phyloP scores from a whole-genome alignment of 2,797 vertebrate species.

The Smutsia temminckii region DNA sequence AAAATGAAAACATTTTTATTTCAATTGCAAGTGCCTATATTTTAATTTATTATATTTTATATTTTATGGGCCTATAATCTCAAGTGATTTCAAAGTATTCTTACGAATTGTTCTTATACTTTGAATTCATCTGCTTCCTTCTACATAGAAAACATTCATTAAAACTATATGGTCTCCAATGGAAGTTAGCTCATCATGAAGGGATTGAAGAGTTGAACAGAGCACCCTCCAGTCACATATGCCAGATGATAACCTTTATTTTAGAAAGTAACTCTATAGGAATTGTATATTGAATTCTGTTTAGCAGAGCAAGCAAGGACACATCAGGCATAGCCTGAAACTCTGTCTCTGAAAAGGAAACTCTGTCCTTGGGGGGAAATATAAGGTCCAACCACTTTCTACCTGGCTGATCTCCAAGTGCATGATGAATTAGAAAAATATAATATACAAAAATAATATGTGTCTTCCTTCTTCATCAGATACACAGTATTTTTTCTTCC shows the following conservation, averaged over 20 bases:
- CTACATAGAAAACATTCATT: constrained; percentile 66
- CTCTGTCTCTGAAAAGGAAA: constrained; percentile 66
- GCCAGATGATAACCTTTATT: constrained; percentile 63
- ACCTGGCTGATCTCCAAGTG: constrained; percentile 71
- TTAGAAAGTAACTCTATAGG: constrained; percentile 53
- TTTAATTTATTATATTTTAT: constrained; percentile 20
- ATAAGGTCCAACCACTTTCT: constrained; percentile 75
- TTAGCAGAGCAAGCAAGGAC: constrained; percentile 71
- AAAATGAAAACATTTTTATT: constrained; percentile 75
- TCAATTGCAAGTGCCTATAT: constrained; percentile 67
- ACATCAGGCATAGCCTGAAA: constrained; percentile 45
- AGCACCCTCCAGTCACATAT: constrained; percentile 41
- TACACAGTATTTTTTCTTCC: constrained; percentile 77
- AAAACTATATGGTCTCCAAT: constrained; percentile 57
- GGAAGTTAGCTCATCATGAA: constrained; percentile 61
- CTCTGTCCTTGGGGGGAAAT: constrained; percentile 39
- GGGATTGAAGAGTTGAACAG: constrained; percentile 29
- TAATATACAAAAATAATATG: constrained; percentile 77
- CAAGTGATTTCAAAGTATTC: constrained; percentile 67
- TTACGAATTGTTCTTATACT: constrained; percentile 62
- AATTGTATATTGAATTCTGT: constrained; percentile 63
- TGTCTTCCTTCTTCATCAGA: constrained; percentile 79
- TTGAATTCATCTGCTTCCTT: constrained; percentile 61
- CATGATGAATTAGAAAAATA: constrained; percentile 81
- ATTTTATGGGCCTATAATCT: neutral